Evolutionary conservation across 1,140 invertebrate species (phyloP).

Genomic region (Halyomorpha halys): DNA sequence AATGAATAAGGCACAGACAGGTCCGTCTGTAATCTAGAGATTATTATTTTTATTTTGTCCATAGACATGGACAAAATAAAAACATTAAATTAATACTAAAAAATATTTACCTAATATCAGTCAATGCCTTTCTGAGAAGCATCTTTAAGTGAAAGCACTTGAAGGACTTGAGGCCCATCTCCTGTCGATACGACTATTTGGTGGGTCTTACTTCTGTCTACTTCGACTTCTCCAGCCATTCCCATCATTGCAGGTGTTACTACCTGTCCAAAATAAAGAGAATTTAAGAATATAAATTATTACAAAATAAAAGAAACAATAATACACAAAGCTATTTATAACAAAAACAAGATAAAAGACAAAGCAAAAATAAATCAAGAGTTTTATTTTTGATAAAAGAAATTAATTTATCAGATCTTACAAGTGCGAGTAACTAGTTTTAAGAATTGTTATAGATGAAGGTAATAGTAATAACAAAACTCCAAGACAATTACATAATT

Average conservation of each 20-base stretch:
- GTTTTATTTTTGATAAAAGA: too few relatives aligned
- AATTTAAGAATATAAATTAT: neutral
- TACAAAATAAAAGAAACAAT: neutral
- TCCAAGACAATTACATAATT: too few relatives aligned
- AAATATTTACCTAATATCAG: neutral
- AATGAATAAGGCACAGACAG: too few relatives aligned
- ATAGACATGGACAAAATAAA: neutral
- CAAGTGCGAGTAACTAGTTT: too few relatives aligned
- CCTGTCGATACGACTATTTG: conserved; percentile 12
- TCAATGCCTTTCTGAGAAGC: conserved; percentile 13
- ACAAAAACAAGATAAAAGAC: too few relatives aligned
- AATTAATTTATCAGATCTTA: too few relatives aligned
- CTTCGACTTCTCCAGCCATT: neutral
- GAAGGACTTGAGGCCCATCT: conserved; percentile 9
- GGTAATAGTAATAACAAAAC: too few relatives aligned
- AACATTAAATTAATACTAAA: neutral
- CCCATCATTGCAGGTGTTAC: conserved; percentile 12
- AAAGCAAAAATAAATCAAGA: too few relatives aligned
- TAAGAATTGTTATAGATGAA: too few relatives aligned
- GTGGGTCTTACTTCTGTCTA: conserved; percentile 9
- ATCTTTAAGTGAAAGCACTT: conserved; percentile 4
- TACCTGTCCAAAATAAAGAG: neutral
- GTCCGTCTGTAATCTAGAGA: too few relatives aligned
- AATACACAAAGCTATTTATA: neutral
- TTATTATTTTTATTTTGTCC: too few relatives aligned